Conservation (phyloP, 2,797 vertebrate genomes). For the Halcyon smyrnensis region DNA sequence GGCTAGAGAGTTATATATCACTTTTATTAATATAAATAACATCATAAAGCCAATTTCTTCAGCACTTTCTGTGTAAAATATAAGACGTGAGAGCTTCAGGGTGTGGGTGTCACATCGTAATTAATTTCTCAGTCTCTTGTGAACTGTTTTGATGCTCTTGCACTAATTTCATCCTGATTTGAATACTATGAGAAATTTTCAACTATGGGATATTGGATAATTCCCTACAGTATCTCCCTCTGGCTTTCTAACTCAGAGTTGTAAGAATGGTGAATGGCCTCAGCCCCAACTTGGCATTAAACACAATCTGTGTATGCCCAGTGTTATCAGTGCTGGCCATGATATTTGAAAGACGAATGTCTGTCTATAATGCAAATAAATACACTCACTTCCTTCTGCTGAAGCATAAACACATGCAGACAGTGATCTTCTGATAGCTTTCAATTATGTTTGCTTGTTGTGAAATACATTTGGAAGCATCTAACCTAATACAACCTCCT, state of each 20-base stretch:
- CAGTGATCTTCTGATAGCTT: neutral
- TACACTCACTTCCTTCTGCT: neutral
- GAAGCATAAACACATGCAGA: neutral
- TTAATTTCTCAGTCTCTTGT: neutral
- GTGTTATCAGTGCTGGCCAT: neutral
- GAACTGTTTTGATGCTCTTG: neutral
- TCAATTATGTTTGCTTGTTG: neutral
- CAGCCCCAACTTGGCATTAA: neutral
- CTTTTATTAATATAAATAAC: neutral
- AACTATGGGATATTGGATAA: neutral
- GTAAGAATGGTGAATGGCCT: neutral
- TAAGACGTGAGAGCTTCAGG: neutral
- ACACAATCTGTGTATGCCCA: neutral
- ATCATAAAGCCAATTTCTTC: neutral
- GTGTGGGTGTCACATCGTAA: neutral
- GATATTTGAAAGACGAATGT: neutral
- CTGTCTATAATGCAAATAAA: neutral
- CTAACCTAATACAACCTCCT: neutral
- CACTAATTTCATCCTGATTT: neutral
- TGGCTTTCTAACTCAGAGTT: neutral
- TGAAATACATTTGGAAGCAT: neutral
- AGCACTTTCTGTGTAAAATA: neutral
- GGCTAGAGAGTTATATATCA: neutral
- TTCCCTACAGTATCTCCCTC: neutral
- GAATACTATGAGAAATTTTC: neutral